A percentile compares a stretch with the other conserved stretches of the same genome.
These are phyloP conservation scores for Apodemus speciosus DNA, from an alignment of 2,113 vertebrate genomes.

Conservation along the genomic window DNA sequence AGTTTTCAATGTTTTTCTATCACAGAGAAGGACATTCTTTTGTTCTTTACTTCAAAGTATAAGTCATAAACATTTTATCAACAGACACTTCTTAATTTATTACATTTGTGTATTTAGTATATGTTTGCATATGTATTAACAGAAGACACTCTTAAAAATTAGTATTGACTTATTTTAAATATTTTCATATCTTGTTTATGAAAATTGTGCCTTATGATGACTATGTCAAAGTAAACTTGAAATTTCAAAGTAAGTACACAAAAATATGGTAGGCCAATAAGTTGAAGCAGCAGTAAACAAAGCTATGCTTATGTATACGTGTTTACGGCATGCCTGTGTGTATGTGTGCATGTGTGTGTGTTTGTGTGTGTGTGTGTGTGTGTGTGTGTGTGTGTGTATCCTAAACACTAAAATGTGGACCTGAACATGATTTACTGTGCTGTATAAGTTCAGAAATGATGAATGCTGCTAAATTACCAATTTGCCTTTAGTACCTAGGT, in stretches of 20 bases:
- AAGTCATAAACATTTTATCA: not conserved
- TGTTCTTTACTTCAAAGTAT: not conserved
- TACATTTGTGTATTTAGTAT: not conserved
- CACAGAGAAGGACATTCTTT: not conserved
- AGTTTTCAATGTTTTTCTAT: not conserved
- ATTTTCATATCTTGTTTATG: slow-evolving; percentile 33
- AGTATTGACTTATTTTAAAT: slow-evolving; percentile 41
- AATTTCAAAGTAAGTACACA: slow-evolving; percentile 36
- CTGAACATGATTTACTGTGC: slow-evolving; percentile 50
- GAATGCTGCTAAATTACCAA: slow-evolving; percentile 68
- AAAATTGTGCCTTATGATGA: not conserved
- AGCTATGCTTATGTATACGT: slow-evolving; percentile 50
- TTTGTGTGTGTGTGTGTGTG: not conserved
- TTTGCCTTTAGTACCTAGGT: slow-evolving; percentile 46
- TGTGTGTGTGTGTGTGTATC: slow-evolving; percentile 17
- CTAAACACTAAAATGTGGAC: slow-evolving; percentile 29
- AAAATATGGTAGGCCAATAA: slow-evolving; percentile 34
- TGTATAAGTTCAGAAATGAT: slow-evolving; percentile 65
- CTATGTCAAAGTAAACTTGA: slow-evolving; percentile 21
- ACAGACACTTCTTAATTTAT: not conserved
- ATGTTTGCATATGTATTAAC: not conserved
- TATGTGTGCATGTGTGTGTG: not conserved
- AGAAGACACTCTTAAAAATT: not conserved
- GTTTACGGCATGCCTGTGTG: not conserved
- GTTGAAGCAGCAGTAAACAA: slow-evolving; percentile 38